Conservation (phyloP, 2,888 invertebrate genomes). For the Aleiodes leptofemur region DNA sequence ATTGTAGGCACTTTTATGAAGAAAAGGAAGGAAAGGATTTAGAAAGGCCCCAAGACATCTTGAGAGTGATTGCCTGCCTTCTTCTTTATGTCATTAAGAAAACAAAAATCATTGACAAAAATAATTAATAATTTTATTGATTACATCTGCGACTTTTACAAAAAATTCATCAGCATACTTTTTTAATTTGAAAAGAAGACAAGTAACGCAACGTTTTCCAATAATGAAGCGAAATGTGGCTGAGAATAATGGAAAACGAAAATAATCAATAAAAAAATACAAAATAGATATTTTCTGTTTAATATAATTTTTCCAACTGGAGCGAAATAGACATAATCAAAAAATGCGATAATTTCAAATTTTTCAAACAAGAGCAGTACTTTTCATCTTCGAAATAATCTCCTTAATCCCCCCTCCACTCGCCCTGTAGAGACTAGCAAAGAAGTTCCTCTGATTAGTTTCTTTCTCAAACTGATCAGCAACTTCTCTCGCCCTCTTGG, state of each 20-base stretch:
- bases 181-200: not conserved
- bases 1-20: too few species aligned
- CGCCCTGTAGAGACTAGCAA: conserved; percentile 68
- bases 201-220: not conserved
- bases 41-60: too few species aligned
- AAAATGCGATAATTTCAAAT: too few species aligned
- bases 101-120: not conserved
- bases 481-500: conserved; percentile 80
- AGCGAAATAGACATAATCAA: too few species aligned
- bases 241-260: not conserved
- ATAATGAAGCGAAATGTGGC: not conserved
- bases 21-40: too few species aligned
- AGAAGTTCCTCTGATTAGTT: conserved; percentile 71
- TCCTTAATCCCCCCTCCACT: conserved; percentile 55
- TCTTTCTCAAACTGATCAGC: conserved; percentile 79
- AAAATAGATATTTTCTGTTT: too few species aligned
- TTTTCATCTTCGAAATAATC: conserved; percentile 45
- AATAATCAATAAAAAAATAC: too few species aligned
- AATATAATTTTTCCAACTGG: too few species aligned
- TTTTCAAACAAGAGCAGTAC: conserved; percentile 23
- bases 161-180: not conserved
- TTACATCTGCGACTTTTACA: not conserved
- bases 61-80: too few species aligned
- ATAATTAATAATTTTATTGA: not conserved
- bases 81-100: too few species aligned